Percentiles rank a stretch among this genome's conserved stretches.
phyloP scores from a whole-genome alignment of 2,888 invertebrate genomes.

The Ophioninae sp. region DNA sequence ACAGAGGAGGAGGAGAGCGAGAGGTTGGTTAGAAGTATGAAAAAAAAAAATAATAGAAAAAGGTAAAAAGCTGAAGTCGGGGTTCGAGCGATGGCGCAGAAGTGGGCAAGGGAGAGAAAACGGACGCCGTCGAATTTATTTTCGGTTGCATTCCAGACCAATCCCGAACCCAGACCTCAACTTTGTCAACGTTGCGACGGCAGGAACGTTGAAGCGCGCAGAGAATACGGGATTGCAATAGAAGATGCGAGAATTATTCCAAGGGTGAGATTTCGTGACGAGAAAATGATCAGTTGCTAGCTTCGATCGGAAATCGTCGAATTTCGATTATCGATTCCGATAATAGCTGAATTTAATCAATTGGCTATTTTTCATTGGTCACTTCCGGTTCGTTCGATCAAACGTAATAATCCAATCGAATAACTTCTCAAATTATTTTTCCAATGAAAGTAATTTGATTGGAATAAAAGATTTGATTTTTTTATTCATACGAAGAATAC shows the following conservation, averaged over 20 bases:
- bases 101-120: constrained; percentile 35
- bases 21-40: constrained; percentile 27
- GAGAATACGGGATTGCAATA: not conserved
- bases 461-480: no score
- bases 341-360: not conserved
- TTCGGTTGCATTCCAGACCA: constrained; percentile 75
- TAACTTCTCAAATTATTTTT: no score
- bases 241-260: constrained; percentile 19
- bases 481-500: no score
- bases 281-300: not conserved
- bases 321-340: not conserved
- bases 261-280: not conserved
- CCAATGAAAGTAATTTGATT: no score
- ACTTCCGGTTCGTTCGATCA: not conserved
- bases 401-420: no score
- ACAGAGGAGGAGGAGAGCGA: constrained; percentile 1
- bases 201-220: not conserved
- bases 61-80: constrained; percentile 3
- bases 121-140: constrained; percentile 73
- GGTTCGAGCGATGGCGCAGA: constrained; percentile 33
- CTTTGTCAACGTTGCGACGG: constrained; percentile 20
- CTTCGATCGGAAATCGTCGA: not conserved
- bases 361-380: not conserved
- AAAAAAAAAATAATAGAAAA: constrained; percentile 26
- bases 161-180: constrained; percentile 45